These are phyloP conservation scores for Heteromurus nitidus DNA, from an alignment of 2,888 invertebrate species.

Conservation along the genomic window DNA sequence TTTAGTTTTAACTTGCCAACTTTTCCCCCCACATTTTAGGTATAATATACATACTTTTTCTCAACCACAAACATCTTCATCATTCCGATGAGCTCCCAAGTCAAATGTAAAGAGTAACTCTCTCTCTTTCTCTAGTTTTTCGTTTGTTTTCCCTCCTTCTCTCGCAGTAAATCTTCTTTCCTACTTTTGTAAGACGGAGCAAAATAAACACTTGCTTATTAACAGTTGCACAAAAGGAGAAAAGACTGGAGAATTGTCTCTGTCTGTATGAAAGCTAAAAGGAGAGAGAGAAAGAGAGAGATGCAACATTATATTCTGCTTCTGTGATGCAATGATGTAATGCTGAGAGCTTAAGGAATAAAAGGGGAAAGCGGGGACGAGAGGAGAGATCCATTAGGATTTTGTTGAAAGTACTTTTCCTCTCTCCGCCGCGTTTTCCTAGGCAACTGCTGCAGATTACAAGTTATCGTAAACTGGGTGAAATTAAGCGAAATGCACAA, in stretches of 20 bases:
- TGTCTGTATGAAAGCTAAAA: neutral
- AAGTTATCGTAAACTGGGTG: slow-evolving; percentile 23
- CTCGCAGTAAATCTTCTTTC: slow-evolving; percentile 27
- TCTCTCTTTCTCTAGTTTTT: too few species aligned
- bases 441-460: too few species aligned
- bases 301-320: neutral
- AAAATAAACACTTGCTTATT: slow-evolving; percentile 25
- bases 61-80: neutral
- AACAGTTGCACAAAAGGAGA: neutral
- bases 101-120: neutral
- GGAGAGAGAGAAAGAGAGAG: neutral
- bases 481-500: slow-evolving; percentile 26
- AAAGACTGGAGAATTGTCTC: neutral
- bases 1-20: too few species aligned
- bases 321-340: neutral
- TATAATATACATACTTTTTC: too few species aligned
- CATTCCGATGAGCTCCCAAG: too few species aligned
- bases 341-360: too few species aligned
- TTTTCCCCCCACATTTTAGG: too few species aligned
- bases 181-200: slow-evolving; percentile 24
- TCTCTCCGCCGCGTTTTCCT: too few species aligned
- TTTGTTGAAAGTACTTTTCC: too few species aligned
- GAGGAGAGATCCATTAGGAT: slow-evolving; percentile 1
- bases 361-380: too few species aligned
- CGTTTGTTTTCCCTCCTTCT: slow-evolving; percentile 14